Percentiles rank a stretch among this genome's conserved stretches.
Conservation (phyloP, 2,113 vertebrate species). For the Seriola dumerili region DNA sequence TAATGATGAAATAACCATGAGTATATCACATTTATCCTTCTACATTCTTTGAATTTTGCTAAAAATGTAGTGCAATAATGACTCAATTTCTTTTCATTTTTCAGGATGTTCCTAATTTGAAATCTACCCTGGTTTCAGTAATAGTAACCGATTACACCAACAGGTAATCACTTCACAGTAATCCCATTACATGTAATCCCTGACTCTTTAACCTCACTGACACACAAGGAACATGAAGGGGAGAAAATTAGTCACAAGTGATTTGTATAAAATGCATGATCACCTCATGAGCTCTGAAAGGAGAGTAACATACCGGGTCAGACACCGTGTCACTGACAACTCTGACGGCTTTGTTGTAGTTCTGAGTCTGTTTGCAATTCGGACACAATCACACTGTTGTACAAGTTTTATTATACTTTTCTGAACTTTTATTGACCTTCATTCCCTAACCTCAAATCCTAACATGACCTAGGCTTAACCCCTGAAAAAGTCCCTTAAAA, state of each 20-base stretch:
- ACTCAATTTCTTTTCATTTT: background rate
- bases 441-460: background rate
- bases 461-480: background rate
- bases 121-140: constrained; percentile 17
- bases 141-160: constrained; percentile 53
- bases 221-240: constrained; percentile 51
- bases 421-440: constrained; percentile 18
- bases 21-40: background rate
- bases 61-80: background rate
- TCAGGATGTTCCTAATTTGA: background rate
- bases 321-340: background rate
- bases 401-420: background rate
- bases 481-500: background rate
- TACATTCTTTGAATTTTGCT: background rate
- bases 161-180: constrained; percentile 46
- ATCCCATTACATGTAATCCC: constrained; percentile 64
- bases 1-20: background rate
- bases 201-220: constrained; percentile 60
- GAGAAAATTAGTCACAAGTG: constrained; percentile 65
- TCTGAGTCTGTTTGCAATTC: constrained; percentile 13
- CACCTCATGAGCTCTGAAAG: constrained; percentile 43
- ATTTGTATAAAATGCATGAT: constrained; percentile 63
- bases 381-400: background rate
- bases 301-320: constrained; percentile 33
- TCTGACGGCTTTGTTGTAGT: constrained; percentile 22